phyloP scores from a whole-genome alignment of 2,797 vertebrate species.

The Pampus argenteus region DNA sequence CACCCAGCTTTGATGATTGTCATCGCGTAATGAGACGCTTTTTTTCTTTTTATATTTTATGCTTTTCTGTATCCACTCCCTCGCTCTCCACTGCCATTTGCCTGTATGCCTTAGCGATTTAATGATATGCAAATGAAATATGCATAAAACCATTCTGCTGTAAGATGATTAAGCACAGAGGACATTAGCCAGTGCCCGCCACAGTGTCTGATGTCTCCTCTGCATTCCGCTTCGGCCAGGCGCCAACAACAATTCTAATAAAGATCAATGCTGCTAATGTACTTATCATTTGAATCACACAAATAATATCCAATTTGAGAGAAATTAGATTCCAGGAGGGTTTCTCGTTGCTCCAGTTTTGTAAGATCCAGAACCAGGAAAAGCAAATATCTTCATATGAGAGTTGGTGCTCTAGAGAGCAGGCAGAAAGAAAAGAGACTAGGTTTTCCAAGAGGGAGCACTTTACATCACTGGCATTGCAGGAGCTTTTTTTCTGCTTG shows the following conservation, averaged over 20 bases:
- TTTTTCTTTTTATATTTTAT: conserved; percentile 76
- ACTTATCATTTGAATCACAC: conserved; percentile 82
- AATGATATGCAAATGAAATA: conserved; percentile 99
- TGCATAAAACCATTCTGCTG: conserved; percentile 99
- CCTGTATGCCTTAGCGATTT: conserved; percentile 87
- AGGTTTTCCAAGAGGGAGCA: conserved; percentile 82
- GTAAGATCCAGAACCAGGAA: conserved; percentile 86
- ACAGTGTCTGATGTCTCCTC: conserved; percentile 85
- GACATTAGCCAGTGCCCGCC: conserved; percentile 91
- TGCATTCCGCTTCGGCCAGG: conserved; percentile 82
- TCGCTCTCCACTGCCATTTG: conserved; percentile 82
- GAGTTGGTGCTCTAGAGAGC: conserved; percentile 80
- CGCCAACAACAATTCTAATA: conserved; percentile 78
- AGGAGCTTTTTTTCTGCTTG: conserved; percentile 86
- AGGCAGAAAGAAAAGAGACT: conserved; percentile 79
- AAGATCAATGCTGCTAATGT: conserved; percentile 81
- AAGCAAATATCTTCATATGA: conserved; percentile 82
- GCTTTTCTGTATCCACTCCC: conserved; percentile 82
- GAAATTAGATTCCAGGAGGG: conserved; percentile 84
- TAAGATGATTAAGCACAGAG: conserved; percentile 99
- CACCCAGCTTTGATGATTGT: conserved; percentile 84
- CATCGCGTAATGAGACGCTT: conserved; percentile 84
- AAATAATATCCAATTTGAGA: conserved; percentile 84
- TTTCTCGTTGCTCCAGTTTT: conserved; percentile 79
- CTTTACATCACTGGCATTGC: conserved; percentile 84